phyloP scores from a whole-genome alignment of 2,888 invertebrate species.

The Trissoscelio sp. region DNA sequence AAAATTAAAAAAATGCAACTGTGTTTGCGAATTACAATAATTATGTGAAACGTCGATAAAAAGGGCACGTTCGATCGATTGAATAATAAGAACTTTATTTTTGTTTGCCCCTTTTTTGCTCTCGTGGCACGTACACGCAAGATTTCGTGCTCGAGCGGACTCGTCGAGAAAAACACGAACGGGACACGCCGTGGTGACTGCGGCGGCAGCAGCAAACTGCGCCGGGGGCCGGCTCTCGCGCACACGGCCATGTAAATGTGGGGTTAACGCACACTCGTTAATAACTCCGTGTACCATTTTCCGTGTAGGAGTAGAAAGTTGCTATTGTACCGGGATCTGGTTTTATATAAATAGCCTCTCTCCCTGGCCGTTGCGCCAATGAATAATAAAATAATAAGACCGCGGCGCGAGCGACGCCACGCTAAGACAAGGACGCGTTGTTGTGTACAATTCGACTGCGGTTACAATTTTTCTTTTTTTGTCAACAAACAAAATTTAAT shows the following conservation, averaged over 20 bases:
- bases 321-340: conserved; percentile 82
- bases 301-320: conserved; percentile 82
- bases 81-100: conserved; percentile 54
- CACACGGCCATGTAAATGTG: conserved; percentile 56
- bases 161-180: conserved; percentile 50
- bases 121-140: conserved; percentile 51
- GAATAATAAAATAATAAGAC: conserved; percentile 72
- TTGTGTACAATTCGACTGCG: neutral
- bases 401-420: conserved; percentile 4
- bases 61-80: conserved; percentile 40
- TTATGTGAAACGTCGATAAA: conserved; percentile 20
- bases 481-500: no score
- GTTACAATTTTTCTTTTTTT: neutral
- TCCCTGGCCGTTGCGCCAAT: conserved; percentile 66
- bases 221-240: conserved; percentile 34
- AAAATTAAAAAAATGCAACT: no score
- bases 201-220: conserved; percentile 18
- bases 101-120: conserved; percentile 5
- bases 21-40: conserved; percentile 28
- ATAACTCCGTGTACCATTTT: conserved; percentile 70
- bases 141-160: conserved; percentile 52
- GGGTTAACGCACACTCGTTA: conserved; percentile 65
- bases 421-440: conserved; percentile 10
- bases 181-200: conserved; percentile 29
- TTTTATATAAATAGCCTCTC: conserved; percentile 81